Conservation (phyloP, 2,797 vertebrate species). For the Holocentrus rufus region DNA sequence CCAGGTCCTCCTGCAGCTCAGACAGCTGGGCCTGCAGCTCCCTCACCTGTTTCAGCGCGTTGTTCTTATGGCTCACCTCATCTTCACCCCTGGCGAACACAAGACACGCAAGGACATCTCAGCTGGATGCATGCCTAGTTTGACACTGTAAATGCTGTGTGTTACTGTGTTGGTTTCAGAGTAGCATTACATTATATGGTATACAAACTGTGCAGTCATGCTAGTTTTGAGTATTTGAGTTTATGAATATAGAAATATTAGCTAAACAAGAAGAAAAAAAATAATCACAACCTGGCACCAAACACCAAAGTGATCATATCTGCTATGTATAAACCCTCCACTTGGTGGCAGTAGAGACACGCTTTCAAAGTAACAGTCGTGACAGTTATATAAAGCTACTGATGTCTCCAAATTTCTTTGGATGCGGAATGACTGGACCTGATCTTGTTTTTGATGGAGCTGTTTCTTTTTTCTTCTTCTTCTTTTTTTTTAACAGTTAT, state of each 20-base stretch:
- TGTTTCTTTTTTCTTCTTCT: not conserved
- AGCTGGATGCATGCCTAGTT: not conserved
- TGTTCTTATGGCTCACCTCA: slow-evolving; percentile 93
- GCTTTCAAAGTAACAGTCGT: not conserved
- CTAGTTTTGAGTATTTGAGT: not conserved
- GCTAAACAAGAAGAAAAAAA: not conserved
- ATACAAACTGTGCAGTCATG: no score
- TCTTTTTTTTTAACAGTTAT: no score
- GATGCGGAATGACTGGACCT: not conserved
- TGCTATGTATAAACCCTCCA: slow-evolving; percentile 25
- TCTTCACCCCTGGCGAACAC: slow-evolving; percentile 88
- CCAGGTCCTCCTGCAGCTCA: slow-evolving; percentile 96
- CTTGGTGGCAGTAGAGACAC: slow-evolving; percentile 56
- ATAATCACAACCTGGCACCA: not conserved
- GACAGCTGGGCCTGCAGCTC: slow-evolving; percentile 95
- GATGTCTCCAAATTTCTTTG: not conserved
- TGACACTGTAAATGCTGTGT: not conserved
- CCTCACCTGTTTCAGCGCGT: slow-evolving; percentile 91
- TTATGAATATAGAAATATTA: not conserved
- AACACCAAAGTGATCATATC: not conserved
- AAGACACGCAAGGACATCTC: not conserved
- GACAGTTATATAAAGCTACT: not conserved
- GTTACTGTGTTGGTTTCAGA: no score
- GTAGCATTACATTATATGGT: no score
- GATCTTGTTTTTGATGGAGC: not conserved